These are phyloP conservation scores for Labroides dimidiatus DNA, from an alignment of 2,797 vertebrate genomes.

Conservation along the genomic window DNA sequence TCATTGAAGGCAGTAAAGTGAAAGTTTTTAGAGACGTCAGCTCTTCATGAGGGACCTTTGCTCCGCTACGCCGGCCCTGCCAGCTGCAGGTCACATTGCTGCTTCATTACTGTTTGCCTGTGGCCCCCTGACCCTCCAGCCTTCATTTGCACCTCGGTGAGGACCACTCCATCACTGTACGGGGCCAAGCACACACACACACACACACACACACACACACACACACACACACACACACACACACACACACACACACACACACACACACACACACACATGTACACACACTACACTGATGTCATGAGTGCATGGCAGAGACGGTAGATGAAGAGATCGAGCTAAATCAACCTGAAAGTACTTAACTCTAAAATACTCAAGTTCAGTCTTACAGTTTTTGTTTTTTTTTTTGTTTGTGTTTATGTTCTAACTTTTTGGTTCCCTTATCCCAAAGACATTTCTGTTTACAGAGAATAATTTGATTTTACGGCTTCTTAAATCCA, in stretches of 20 bases:
- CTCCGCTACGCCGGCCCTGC: constrained; percentile 48
- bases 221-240: constrained; percentile 64
- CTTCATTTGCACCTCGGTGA: constrained; percentile 86
- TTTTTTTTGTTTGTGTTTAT: no score
- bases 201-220: constrained; percentile 67
- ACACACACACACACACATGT: no score
- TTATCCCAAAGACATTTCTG: no score
- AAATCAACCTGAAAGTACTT: neutral
- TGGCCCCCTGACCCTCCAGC: constrained; percentile 77
- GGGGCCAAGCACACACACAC: constrained; percentile 54
- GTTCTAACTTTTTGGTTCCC: no score
- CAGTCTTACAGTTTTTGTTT: no score
- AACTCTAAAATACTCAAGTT: no score
- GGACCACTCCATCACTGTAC: constrained; percentile 81
- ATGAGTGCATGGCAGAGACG: constrained; percentile 30
- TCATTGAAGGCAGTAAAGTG: constrained; percentile 27
- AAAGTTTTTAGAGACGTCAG: constrained; percentile 24
- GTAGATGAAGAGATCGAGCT: constrained; percentile 10
- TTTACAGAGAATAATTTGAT: no score
- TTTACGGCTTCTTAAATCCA: no score
- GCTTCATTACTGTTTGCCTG: constrained; percentile 81
- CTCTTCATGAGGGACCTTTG: constrained; percentile 60
- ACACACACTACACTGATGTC: constrained; percentile 70
- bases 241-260: constrained; percentile 67
- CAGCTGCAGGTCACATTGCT: constrained; percentile 82